A percentile compares a stretch with the other conserved stretches of the same genome.
These are phyloP conservation scores for Serripes groenlandicus DNA, from an alignment of 2,888 invertebrate species.

Conservation along the genomic window DNA sequence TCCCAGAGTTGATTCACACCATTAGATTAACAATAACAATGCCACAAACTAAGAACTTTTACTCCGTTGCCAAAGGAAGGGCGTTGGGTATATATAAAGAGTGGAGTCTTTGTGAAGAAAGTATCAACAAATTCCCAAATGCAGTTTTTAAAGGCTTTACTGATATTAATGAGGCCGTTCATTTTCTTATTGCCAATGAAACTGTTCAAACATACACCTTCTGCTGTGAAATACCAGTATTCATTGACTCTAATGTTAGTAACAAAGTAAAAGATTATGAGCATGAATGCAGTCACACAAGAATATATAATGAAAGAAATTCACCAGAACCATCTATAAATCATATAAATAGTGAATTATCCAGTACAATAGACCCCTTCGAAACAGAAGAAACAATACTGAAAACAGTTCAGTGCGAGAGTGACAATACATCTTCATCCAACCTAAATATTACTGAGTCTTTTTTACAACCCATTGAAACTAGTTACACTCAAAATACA, in stretches of 20 bases:
- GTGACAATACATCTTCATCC: too few relatives aligned
- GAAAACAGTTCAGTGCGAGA: too few relatives aligned
- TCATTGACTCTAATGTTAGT: neutral
- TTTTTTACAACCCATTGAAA: too few relatives aligned
- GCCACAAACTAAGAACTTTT: neutral
- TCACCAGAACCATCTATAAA: too few relatives aligned
- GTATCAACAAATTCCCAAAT: conserved; percentile 1
- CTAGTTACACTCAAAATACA: too few relatives aligned
- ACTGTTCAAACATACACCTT: neutral
- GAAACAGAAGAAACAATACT: too few relatives aligned
- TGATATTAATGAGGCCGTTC: neutral
- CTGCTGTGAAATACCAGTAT: neutral
- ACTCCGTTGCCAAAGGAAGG: neutral
- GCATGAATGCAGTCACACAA: neutral
- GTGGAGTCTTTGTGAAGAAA: conserved; percentile 1
- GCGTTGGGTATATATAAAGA: neutral
- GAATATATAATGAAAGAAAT: neutral
- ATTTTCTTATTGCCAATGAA: conserved; percentile 1
- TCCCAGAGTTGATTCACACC: too few relatives aligned
- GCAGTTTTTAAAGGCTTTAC: conserved; percentile 6
- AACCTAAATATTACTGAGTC: too few relatives aligned
- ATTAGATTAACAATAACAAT: too few relatives aligned
- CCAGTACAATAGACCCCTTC: too few relatives aligned
- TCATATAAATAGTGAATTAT: too few relatives aligned
- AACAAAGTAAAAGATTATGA: neutral